Evolutionary conservation across 1,140 invertebrate species (phyloP).

Genomic region (Drosophila busckii): DNA sequence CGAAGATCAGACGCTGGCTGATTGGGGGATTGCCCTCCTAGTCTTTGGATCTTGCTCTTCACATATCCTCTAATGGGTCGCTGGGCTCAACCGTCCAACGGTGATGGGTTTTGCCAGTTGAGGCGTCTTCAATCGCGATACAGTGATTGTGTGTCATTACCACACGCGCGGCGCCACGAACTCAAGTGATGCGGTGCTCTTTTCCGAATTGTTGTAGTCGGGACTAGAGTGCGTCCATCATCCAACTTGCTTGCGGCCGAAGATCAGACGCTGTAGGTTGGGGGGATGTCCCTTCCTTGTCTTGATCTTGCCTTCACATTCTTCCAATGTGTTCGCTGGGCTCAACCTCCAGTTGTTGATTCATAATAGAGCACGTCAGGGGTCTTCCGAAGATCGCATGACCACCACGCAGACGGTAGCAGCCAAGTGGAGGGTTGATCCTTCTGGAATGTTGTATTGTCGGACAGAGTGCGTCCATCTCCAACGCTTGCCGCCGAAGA

Average conservation of each 20-base stretch:
- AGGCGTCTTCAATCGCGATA: slow-evolving; percentile 91
- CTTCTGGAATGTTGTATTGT: slow-evolving; percentile 94
- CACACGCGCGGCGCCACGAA: too few species aligned
- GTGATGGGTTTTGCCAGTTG: slow-evolving; percentile 91
- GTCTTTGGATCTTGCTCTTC: slow-evolving; percentile 89
- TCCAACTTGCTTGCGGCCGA: slow-evolving; percentile 89
- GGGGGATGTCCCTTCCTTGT: slow-evolving; percentile 87
- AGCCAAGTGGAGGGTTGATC: slow-evolving; percentile 95
- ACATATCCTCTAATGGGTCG: slow-evolving; percentile 91
- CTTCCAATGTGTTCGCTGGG: slow-evolving; percentile 88
- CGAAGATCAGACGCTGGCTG: slow-evolving; percentile 81
- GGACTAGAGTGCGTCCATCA: slow-evolving; percentile 88
- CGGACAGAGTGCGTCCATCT: slow-evolving; percentile 88
- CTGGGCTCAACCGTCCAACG: slow-evolving; percentile 87
- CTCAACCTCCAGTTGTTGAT: slow-evolving; percentile 90
- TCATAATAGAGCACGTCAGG: slow-evolving; percentile 89
- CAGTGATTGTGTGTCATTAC: too few species aligned
- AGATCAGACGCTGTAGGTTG: slow-evolving; percentile 86
- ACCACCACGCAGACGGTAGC: slow-evolving; percentile 88
- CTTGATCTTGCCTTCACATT: slow-evolving; percentile 91
- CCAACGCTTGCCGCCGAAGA: slow-evolving; percentile 90
- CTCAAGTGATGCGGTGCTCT: slow-evolving; percentile 94
- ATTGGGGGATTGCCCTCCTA: slow-evolving; percentile 83
- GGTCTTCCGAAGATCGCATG: slow-evolving; percentile 93
- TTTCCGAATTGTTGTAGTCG: slow-evolving; percentile 91